Conservation (phyloP, 2,797 vertebrate genomes). For the Anabas testudineus region DNA sequence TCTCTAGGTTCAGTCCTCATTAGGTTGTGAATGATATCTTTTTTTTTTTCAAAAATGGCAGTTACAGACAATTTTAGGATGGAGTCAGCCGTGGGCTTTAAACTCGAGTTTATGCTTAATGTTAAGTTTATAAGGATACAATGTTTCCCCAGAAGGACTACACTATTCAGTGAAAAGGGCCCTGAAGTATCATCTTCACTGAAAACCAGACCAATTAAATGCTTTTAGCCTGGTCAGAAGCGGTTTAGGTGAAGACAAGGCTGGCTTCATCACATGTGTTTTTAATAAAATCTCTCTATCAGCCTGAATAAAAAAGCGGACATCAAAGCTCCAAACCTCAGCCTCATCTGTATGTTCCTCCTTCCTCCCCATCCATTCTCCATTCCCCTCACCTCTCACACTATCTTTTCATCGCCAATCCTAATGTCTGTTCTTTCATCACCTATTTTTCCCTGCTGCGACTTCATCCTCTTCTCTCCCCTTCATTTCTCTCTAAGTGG, state of each 20-base stretch:
- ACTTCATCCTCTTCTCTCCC: conserved; percentile 62
- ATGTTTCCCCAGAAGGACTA: conserved; percentile 4
- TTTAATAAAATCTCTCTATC: conserved; percentile 57
- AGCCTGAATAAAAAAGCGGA: conserved; percentile 55
- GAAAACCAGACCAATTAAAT: conserved; percentile 47
- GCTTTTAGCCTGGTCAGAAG: conserved; percentile 40
- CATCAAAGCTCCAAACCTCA: conserved; percentile 19
- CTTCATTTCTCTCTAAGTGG: conserved; percentile 50
- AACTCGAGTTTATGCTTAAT: conserved; percentile 18
- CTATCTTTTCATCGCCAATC: conserved; percentile 56
- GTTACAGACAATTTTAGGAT: conserved; percentile 19
- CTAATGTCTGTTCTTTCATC: conserved; percentile 66
- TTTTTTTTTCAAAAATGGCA: conserved; percentile 5
- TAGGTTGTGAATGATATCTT: conserved; percentile 32
- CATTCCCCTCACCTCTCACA: conserved; percentile 39
- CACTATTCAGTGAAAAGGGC: conserved; percentile 30
- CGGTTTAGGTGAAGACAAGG: conserved; percentile 42
- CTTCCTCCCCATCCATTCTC: conserved; percentile 16
- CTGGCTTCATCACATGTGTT: conserved; percentile 23
- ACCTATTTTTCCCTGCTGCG: conserved; percentile 49
- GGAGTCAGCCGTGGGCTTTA: conserved; percentile 6
- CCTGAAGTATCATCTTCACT: conserved; percentile 23
- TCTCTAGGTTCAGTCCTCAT: conserved; percentile 47
- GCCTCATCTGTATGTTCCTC: conserved; percentile 58
- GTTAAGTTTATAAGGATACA: conserved; percentile 20